These are phyloP conservation scores for Drosophila cardini DNA, from an alignment of 1,140 invertebrate species.

Conservation along the genomic window DNA sequence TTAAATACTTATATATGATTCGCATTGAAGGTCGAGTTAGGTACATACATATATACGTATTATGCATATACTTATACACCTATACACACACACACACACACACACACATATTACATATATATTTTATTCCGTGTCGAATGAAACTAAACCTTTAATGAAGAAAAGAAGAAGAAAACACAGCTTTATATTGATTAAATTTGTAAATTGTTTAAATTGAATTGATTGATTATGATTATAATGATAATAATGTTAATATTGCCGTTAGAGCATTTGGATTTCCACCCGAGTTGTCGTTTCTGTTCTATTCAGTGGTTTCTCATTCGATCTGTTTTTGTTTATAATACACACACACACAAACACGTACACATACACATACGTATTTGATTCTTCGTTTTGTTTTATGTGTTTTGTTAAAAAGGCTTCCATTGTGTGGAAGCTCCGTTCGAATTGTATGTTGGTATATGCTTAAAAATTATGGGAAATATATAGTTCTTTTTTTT, in stretches of 20 bases:
- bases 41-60: conserved; percentile 39
- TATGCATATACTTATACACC: conserved; percentile 27
- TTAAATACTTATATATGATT: conserved; percentile 7
- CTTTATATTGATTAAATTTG: conserved; percentile 72
- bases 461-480: conserved; percentile 20
- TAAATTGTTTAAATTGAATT: conserved; percentile 64
- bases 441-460: conserved; percentile 57
- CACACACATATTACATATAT: conserved; percentile 3
- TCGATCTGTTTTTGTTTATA: conserved; percentile 46
- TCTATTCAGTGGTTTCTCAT: conserved; percentile 49
- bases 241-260: conserved; percentile 58
- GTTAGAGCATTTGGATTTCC: conserved; percentile 38
- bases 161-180: conserved; percentile 55
- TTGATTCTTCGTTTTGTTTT: conserved; percentile 44
- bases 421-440: conserved; percentile 38
- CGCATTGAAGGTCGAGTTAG: conserved; percentile 48
- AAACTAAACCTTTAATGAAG: conserved; percentile 58
- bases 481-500: conserved; percentile 39
- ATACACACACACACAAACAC: conserved; percentile 2
- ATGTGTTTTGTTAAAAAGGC: conserved; percentile 53
- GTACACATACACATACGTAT: conserved; percentile 23
- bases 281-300: conserved; percentile 54
- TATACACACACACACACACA: not conserved
- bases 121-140: conserved; percentile 42
- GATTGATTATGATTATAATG: conserved; percentile 33